phyloP scores from a whole-genome alignment of 2,797 vertebrate species.

The Sebastolobus alascanus region DNA sequence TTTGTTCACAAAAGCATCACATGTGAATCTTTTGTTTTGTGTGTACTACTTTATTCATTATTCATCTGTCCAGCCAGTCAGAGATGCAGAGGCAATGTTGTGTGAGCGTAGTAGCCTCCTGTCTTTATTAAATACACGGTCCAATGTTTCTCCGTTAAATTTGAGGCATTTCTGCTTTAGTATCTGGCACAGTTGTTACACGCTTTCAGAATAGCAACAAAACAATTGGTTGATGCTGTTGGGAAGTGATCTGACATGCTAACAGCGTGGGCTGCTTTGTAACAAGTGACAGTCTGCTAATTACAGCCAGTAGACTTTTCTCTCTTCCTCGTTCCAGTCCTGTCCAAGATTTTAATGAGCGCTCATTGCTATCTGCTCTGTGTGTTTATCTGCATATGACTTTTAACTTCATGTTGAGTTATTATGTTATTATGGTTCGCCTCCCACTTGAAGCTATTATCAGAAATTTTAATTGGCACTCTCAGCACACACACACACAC shows the following conservation, averaged over 20 bases:
- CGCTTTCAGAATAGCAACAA: constrained; percentile 32
- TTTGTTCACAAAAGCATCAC: constrained; percentile 11
- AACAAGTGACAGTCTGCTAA: constrained; percentile 73
- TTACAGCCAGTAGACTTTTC: constrained; percentile 63
- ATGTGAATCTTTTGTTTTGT: background rate
- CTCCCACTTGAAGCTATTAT: constrained; percentile 64
- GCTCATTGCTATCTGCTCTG: constrained; percentile 24
- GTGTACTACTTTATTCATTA: background rate
- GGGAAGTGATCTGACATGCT: constrained; percentile 53
- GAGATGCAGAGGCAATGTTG: background rate
- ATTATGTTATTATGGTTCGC: constrained; percentile 45
- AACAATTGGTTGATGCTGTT: constrained; percentile 48
- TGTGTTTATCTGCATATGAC: constrained; percentile 55
- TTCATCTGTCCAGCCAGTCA: constrained; percentile 6
- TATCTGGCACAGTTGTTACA: constrained; percentile 36
- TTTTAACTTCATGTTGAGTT: constrained; percentile 57
- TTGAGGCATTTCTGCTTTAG: constrained; percentile 29
- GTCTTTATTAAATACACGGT: constrained; percentile 9
- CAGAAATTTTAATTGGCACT: constrained; percentile 60
- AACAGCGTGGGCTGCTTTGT: constrained; percentile 61
- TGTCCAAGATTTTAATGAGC: constrained; percentile 72
- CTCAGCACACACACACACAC: background rate
- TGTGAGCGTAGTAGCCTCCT: background rate
- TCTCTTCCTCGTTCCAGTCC: constrained; percentile 29
- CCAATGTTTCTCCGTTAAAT: constrained; percentile 5